These are phyloP conservation scores for Karalla daura DNA, from an alignment of 2,797 vertebrate genomes.

Conservation along the genomic window DNA sequence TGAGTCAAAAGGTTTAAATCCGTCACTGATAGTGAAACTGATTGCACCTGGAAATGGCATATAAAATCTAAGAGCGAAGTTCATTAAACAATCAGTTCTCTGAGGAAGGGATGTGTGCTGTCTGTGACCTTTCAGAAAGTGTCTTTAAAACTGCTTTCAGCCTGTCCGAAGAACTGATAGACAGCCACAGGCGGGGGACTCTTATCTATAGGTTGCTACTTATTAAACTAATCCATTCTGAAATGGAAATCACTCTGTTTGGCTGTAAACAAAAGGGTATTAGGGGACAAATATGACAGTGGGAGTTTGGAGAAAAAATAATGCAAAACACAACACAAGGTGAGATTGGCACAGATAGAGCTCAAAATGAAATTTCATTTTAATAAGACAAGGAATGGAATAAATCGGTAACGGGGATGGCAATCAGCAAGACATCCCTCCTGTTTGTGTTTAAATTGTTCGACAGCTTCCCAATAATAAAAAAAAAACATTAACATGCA, in stretches of 20 bases:
- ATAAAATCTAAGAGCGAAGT: conserved; percentile 58
- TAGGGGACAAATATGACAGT: conserved; percentile 63
- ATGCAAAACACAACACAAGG: conserved; percentile 24
- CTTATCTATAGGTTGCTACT: conserved; percentile 60
- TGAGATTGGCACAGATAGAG: conserved; percentile 55
- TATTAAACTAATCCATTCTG: conserved; percentile 74
- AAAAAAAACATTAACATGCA: background rate
- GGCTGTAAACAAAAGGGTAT: conserved; percentile 74
- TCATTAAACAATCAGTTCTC: conserved; percentile 64
- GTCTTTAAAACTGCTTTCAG: conserved; percentile 55
- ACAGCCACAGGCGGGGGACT: conserved; percentile 44
- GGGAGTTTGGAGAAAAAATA: conserved; percentile 23
- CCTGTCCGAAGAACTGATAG: conserved; percentile 43
- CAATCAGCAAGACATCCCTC: conserved; percentile 16
- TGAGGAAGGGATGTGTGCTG: conserved; percentile 45
- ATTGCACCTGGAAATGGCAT: conserved; percentile 37
- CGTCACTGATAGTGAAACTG: conserved; percentile 46
- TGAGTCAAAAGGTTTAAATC: conserved; percentile 47
- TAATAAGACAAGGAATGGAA: conserved; percentile 49
- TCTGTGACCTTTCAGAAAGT: conserved; percentile 66
- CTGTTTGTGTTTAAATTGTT: conserved; percentile 20
- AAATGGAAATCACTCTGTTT: conserved; percentile 61
- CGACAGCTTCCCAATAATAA: conserved; percentile 17
- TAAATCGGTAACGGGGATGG: conserved; percentile 19
- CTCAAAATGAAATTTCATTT: conserved; percentile 58